Evolutionary conservation across 2,797 vertebrate genomes (phyloP), one percentile per base, ranked within the genome.

Genomic region (Eulemur albifrons): DNA sequence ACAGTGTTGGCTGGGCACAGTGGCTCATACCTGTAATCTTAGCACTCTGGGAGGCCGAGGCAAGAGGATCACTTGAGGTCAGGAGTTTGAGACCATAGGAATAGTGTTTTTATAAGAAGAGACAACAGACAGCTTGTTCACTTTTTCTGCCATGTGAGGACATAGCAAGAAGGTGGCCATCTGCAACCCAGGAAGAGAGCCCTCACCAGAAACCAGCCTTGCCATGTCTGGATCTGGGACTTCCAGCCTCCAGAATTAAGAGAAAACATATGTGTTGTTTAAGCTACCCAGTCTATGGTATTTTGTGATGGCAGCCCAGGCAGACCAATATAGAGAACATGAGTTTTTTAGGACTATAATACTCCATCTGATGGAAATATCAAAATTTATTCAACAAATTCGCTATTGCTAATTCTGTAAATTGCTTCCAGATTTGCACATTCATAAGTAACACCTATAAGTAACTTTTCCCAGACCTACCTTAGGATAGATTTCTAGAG

Each of bases 1-100:
- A 20, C n/a, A n/a, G 32, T 65, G 63, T 10, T 4, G 8, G 17
- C 63, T 59, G 10, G 1, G 10, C 1, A 2, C 1, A 1, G 57
- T 59, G 57, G 57, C n/a, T 65, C 32, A 65, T 0, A 0, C 7
- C 32, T 65, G 4, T 65, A 65, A n/a, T 65, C 32, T 2, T n/a
- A n/a, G 32, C 32, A n/a, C 7, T n/a, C 17, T 65, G 63, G 17
- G 17, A 65, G 63, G 63, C 7, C 3, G 7, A 65, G 7, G n/a
- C 7, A 32, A 17, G 17, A 65, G 63, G 63, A n/a, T 65, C 1
- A 0, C 32, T 65, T 65, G 32, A n/a, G 63, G n/a, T n/a, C 32
- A 65, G 32, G 63, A 65, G 63, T 65, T 65, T n/a, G 63, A 65
- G 63, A 20, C 63, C 17, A 10, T n/a, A 65, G 65, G 65, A 69